These are phyloP conservation scores for Pogona vitticeps DNA, from an alignment of 2,113 vertebrate genomes.

Conservation along the genomic window DNA sequence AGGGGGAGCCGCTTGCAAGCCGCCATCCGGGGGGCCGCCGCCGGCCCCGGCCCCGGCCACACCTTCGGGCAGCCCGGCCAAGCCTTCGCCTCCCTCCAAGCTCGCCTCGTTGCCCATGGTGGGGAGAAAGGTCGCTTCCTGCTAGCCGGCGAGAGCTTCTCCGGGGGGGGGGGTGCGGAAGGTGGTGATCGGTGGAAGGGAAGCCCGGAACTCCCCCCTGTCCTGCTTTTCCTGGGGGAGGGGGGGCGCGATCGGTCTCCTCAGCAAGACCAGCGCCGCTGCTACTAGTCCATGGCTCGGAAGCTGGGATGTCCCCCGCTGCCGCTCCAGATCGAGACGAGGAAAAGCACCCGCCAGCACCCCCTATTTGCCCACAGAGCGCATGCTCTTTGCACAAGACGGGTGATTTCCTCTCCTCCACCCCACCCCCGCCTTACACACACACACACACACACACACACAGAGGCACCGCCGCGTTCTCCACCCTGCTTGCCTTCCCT, in stretches of 20 bases:
- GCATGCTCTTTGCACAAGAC: conserved; percentile 75
- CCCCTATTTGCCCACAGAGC: conserved; percentile 65
- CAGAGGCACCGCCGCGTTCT: neutral
- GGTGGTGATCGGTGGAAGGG: neutral
- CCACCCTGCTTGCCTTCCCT: neutral
- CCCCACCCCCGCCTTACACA: neutral
- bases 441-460: neutral
- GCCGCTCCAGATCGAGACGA: neutral
- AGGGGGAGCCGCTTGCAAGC: conserved; percentile 75
- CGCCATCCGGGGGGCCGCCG: conserved; percentile 75
- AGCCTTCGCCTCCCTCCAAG: conserved; percentile 88
- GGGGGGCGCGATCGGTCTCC: conserved; percentile 4
- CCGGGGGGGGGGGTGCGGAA: neutral
- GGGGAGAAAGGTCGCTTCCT: conserved; percentile 12
- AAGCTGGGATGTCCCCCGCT: conserved; percentile 35
- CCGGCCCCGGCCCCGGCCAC: conserved; percentile 77
- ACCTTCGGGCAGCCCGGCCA: conserved; percentile 84
- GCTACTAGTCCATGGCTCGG: conserved; percentile 44
- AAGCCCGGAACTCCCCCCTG: neutral
- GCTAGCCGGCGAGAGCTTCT: conserved; percentile 8
- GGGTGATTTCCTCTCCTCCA: conserved; percentile 25
- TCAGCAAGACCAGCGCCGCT: conserved; percentile 33
- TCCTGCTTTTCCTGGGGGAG: neutral
- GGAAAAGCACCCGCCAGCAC: conserved; percentile 40
- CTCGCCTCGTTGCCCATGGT: conserved; percentile 98